Conservation (phyloP, 2,888 invertebrate genomes). For the Cremastinae sp. region DNA sequence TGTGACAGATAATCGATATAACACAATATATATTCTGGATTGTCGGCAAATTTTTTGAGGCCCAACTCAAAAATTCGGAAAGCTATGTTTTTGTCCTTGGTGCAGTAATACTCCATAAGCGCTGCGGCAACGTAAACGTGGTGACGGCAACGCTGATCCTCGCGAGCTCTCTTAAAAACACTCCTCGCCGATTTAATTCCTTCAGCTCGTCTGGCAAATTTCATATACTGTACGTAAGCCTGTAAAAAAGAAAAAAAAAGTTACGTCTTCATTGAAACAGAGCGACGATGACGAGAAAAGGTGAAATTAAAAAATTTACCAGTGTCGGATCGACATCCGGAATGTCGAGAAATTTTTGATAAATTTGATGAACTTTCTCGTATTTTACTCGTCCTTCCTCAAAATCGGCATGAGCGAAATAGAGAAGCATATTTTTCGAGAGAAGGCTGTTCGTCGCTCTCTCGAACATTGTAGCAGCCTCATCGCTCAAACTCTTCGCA, state of each 20-base stretch:
- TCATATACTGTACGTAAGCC: conserved; percentile 99
- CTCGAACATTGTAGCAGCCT: conserved; percentile 97
- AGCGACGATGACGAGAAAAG: too few relatives aligned
- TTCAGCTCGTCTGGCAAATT: conserved; percentile 97
- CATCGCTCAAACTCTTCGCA: conserved; percentile 95
- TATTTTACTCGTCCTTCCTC: conserved; percentile 98
- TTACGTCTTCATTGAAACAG: conserved; percentile 28
- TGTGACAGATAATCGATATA: conserved; percentile 99
- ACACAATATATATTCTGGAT: conserved; percentile 96
- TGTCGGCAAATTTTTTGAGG: conserved; percentile 96
- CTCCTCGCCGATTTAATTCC: conserved; percentile 97
- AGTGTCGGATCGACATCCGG: conserved; percentile 96
- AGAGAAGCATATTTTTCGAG: conserved; percentile 94
- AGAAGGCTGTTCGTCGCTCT: conserved; percentile 94
- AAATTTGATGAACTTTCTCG: conserved; percentile 97
- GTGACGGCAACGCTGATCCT: conserved; percentile 90
- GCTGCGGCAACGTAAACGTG: conserved; percentile 99
- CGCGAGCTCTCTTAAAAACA: conserved; percentile 97
- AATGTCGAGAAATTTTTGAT: conserved; percentile 94
- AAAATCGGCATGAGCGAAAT: conserved; percentile 99
- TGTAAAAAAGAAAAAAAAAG: conserved; percentile 74
- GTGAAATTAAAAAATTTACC: conserved; percentile 81
- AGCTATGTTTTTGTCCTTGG: conserved; percentile 98
- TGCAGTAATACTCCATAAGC: conserved; percentile 99
- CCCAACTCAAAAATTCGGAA: conserved; percentile 98